Base-by-base conservation (phyloP, 1,140 invertebrate genomes). In the Heliconius eleuchia region DNA sequence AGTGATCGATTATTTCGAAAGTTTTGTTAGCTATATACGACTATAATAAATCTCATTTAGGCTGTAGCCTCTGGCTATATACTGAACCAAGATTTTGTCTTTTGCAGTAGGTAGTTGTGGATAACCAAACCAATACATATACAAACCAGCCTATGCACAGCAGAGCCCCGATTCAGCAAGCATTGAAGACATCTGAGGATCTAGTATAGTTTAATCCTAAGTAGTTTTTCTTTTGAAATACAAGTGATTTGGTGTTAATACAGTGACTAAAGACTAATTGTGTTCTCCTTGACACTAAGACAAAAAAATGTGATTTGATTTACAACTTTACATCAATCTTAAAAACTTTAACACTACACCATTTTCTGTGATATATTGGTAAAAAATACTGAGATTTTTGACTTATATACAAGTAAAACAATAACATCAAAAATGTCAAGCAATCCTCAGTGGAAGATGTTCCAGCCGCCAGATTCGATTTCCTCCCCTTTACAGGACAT, bases 121-220 rank as follows among this genome's bases (percentile, higher is more conserved):
- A 52, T 73, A 81, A 78, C 77, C 66, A 78, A 71, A 71, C 42
- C 46, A 74, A 74, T 52, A 80, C 71, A 81, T 70, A 81, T 78
- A 82, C 79, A 89, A 88, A 86, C 83, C 87, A 89, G 83, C 86
- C 82, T 82, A 89, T 89, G 86, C 80, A 88, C 81, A 94, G 93
- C 94, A 96, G 96, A 97, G 96, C 95, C 95, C 96, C 96, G 95
- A 97, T 96, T 96, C 96, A 97, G 97, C 97, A 97, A 96, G 97
- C 97, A 97, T 97, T 97, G 97, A 97, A 97, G 97, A 97, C 97
- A 97, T 97, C 97, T 97, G 97, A 97, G 97, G 97, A 97, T 97
- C 96, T 96, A 96, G 87, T 87, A 84, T 91, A 92, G 88, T 83
- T 86, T 86, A 85, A 83, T 87, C 77, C 76, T 85, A 89, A 89